Conservation (phyloP, 2,888 invertebrate species). For the Cheilosia impressa region DNA sequence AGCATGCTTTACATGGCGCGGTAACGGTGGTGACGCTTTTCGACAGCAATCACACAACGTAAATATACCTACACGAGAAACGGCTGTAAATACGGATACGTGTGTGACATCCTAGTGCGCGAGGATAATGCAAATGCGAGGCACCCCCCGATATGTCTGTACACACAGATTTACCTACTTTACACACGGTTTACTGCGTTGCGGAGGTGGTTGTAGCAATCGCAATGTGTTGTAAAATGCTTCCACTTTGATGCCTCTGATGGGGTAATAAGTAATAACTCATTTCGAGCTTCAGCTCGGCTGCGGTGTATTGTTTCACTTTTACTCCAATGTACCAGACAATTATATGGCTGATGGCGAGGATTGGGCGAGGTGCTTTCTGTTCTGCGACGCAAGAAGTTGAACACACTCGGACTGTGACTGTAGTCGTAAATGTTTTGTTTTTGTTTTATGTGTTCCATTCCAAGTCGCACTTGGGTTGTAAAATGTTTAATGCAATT, state of each 20-base stretch:
- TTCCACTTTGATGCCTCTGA: slow-evolving; percentile 75
- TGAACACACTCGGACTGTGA: slow-evolving; percentile 20
- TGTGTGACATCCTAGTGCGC: slow-evolving; percentile 30
- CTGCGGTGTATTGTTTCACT: slow-evolving; percentile 25
- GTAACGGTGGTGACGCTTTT: background rate
- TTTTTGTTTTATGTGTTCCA: slow-evolving; percentile 56
- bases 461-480: slow-evolving; percentile 47
- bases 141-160: background rate
- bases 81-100: slow-evolving; percentile 5
- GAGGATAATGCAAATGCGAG: slow-evolving; percentile 45
- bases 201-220: background rate
- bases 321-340: slow-evolving; percentile 33
- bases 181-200: slow-evolving; percentile 5
- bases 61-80: slow-evolving; percentile 8
- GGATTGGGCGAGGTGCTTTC: slow-evolving; percentile 26
- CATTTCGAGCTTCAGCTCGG: slow-evolving; percentile 37
- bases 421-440: slow-evolving; percentile 67
- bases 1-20: slow-evolving; percentile 13
- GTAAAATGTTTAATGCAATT: slow-evolving; percentile 69
- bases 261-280: slow-evolving; percentile 74
- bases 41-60: slow-evolving; percentile 24
- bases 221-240: slow-evolving; percentile 58
- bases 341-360: slow-evolving; percentile 47
- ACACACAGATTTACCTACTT: background rate
- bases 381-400: slow-evolving; percentile 33